These are phyloP conservation scores for Crotalus helleri DNA, from an alignment of 2,113 vertebrate genomes.

Conservation along the genomic window DNA sequence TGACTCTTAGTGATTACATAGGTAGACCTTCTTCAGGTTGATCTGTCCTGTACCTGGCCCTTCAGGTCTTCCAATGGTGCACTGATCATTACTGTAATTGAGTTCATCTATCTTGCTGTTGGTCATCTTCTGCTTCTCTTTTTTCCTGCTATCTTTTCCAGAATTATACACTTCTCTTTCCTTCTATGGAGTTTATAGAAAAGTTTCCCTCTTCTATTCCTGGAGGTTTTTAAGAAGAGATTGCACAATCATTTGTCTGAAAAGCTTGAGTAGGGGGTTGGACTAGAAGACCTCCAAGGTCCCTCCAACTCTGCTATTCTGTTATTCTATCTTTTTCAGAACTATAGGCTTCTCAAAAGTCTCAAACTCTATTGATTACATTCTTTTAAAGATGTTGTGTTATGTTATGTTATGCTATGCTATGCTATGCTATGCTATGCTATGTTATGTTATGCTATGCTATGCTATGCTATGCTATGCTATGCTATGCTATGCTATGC, in stretches of 20 bases:
- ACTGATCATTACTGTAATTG: background rate
- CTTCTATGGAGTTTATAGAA: background rate
- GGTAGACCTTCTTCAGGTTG: background rate
- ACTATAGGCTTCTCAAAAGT: background rate
- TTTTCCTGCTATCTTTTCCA: too few relatives aligned
- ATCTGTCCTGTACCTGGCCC: background rate
- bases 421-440: too few relatives aligned
- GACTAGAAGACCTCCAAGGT: background rate
- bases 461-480: too few relatives aligned
- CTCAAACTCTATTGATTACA: background rate
- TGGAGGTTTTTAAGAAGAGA: background rate
- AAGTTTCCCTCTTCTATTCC: background rate
- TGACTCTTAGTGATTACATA: background rate
- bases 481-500: too few relatives aligned
- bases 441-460: too few relatives aligned
- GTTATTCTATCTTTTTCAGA: background rate
- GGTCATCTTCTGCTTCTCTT: background rate
- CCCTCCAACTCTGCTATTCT: background rate
- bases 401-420: too few relatives aligned
- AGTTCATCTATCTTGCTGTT: background rate
- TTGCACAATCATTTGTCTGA: background rate
- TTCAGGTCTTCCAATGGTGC: background rate
- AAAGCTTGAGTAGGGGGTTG: background rate
- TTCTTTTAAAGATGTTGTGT: background rate
- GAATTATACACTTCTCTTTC: too few relatives aligned